These are phyloP conservation scores for Hydrochoerus hydrochaeris DNA, from an alignment of 2,113 vertebrate genomes.

Conservation along the genomic window DNA sequence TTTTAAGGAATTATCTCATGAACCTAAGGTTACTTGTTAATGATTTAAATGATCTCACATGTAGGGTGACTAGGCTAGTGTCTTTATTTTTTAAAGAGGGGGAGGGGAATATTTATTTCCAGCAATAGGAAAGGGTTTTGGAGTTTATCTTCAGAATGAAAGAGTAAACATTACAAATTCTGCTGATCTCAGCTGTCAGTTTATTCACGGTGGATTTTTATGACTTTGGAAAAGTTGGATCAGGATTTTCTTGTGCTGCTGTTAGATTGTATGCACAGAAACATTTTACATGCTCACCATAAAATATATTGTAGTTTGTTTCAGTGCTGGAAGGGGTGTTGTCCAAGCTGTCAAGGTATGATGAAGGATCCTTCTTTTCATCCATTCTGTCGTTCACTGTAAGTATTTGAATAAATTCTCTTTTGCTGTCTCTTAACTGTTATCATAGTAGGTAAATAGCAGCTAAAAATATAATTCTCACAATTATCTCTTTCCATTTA, in stretches of 20 bases:
- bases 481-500: conserved; percentile 82
- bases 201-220: not conserved
- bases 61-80: not conserved
- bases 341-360: conserved; percentile 96
- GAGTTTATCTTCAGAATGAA: not conserved
- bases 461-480: conserved; percentile 64
- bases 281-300: conserved; percentile 3
- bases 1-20: not conserved
- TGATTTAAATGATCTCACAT: not conserved
- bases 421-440: conserved; percentile 61
- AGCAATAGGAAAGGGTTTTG: not conserved
- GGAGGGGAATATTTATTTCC: not conserved
- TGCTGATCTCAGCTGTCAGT: not conserved
- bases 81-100: not conserved
- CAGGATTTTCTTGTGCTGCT: not conserved
- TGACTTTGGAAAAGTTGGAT: not conserved
- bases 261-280: not conserved
- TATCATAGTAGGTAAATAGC: not conserved
- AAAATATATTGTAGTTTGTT: conserved; percentile 88
- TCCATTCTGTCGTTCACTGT: conserved; percentile 98
- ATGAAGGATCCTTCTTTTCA: conserved; percentile 98
- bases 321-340: conserved; percentile 94
- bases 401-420: conserved; percentile 85
- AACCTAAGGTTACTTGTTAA: not conserved
- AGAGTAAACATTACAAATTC: not conserved